Percentiles rank a stretch among this genome's conserved stretches.
phyloP scores from a whole-genome alignment of 2,113 vertebrate genomes.

The Sclerurus mexicanus region DNA sequence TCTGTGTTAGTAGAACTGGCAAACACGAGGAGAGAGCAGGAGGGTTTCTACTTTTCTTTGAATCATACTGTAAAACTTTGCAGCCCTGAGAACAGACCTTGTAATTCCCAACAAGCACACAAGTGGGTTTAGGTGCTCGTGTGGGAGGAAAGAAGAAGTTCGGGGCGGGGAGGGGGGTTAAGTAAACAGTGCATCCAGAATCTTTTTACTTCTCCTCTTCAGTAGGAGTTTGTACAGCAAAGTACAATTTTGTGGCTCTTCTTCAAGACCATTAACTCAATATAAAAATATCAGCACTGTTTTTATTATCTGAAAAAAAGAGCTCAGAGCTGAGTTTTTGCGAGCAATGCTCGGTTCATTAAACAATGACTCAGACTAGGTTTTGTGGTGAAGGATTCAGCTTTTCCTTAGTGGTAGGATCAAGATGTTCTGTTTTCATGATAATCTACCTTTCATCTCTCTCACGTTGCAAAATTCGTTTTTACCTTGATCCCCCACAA shows the following conservation, averaged over 20 bases:
- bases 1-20: constrained; percentile 29
- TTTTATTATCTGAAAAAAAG: constrained; percentile 62
- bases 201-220: constrained; percentile 20
- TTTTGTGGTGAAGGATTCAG: constrained; percentile 55
- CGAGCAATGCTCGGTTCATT: constrained; percentile 49
- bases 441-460: constrained; percentile 64
- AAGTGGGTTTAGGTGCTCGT: constrained; percentile 25
- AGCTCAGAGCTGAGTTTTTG: constrained; percentile 28
- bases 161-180: not conserved
- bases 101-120: constrained; percentile 20
- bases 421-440: constrained; percentile 57
- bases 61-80: not conserved
- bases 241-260: constrained; percentile 58
- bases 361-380: constrained; percentile 65
- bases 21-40: not conserved
- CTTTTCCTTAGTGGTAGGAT: constrained; percentile 37
- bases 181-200: constrained; percentile 35
- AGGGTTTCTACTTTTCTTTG: constrained; percentile 26
- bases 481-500: constrained; percentile 66
- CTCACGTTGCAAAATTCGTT: not conserved
- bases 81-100: constrained; percentile 17
- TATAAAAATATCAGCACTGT: constrained; percentile 67
- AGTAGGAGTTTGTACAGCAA: constrained; percentile 3
- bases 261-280: constrained; percentile 57
- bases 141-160: constrained; percentile 8